Conservation (phyloP, 2,888 invertebrate species). For the Apomyelois bistriatella region DNA sequence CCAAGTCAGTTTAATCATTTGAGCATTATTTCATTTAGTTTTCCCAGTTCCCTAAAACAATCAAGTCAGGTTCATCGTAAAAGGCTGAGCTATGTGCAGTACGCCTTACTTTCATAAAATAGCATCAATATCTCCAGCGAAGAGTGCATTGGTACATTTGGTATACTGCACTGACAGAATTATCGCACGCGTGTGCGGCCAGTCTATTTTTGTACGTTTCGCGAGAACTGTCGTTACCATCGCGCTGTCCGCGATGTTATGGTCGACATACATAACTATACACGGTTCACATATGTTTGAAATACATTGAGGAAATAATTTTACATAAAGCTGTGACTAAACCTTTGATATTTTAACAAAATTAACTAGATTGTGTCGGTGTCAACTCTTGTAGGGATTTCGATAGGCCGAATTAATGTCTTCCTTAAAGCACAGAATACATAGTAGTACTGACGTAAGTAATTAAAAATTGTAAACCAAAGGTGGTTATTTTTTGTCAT, state of each 20-base stretch:
- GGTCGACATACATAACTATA: constrained; percentile 45
- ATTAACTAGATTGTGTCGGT: too few relatives aligned
- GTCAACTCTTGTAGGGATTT: too few relatives aligned
- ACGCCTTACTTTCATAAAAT: constrained; percentile 40
- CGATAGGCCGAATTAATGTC: too few relatives aligned
- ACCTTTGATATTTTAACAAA: too few relatives aligned
- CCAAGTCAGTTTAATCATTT: too few relatives aligned
- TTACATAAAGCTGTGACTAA: not conserved
- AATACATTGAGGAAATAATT: not conserved
- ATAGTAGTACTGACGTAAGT: too few relatives aligned
- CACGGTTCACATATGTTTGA: constrained; percentile 28
- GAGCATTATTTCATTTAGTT: too few relatives aligned
- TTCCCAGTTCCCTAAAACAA: too few relatives aligned
- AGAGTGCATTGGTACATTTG: constrained; percentile 51
- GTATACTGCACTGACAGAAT: constrained; percentile 67
- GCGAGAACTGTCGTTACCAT: constrained; percentile 59
- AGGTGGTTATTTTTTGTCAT: too few relatives aligned
- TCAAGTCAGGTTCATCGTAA: not conserved
- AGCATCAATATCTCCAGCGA: constrained; percentile 61
- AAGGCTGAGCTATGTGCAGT: not conserved
- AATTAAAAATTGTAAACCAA: too few relatives aligned
- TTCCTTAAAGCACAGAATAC: too few relatives aligned
- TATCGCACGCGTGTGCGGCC: constrained; percentile 58
- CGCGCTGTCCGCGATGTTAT: constrained; percentile 44
- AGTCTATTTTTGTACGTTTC: constrained; percentile 69